phyloP scores from a whole-genome alignment of 2,888 invertebrate species.

The Nowickia ferox region DNA sequence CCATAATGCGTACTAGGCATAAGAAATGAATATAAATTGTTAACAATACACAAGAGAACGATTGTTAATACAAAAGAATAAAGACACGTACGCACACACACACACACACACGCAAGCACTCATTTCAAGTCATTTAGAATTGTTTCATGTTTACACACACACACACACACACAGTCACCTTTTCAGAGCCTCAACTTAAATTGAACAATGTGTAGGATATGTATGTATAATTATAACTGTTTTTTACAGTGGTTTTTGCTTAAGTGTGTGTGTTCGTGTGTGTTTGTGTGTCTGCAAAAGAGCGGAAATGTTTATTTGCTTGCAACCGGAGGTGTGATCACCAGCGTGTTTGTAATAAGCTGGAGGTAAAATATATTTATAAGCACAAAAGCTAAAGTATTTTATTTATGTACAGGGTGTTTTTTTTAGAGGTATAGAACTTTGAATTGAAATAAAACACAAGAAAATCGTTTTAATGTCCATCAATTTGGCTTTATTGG shows the following conservation, averaged over 20 bases:
- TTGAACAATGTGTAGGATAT: constrained; percentile 10
- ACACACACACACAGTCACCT: not conserved
- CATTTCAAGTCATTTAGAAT: constrained; percentile 28
- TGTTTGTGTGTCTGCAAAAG: too few species aligned
- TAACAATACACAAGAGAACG: constrained; percentile 51
- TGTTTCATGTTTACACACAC: not conserved
- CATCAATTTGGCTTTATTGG: too few species aligned
- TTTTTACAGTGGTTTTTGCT: not conserved
- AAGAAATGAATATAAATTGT: constrained; percentile 32
- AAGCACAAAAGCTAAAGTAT: not conserved
- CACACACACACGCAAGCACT: not conserved
- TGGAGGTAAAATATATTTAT: not conserved
- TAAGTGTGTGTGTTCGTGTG: not conserved
- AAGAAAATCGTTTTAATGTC: too few species aligned
- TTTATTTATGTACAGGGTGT: constrained; percentile 11
- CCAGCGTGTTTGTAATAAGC: not conserved
- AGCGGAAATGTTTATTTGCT: not conserved
- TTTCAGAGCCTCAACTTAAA: not conserved
- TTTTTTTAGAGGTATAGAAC: too few species aligned
- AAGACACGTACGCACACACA: constrained; percentile 8
- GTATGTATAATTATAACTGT: constrained; percentile 36
- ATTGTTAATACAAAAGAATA: constrained; percentile 47
- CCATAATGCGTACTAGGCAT: too few species aligned
- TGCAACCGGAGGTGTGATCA: not conserved
- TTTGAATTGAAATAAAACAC: too few species aligned